phyloP scores from a whole-genome alignment of 2,113 vertebrate genomes.

The Spermophilus dauricus region DNA sequence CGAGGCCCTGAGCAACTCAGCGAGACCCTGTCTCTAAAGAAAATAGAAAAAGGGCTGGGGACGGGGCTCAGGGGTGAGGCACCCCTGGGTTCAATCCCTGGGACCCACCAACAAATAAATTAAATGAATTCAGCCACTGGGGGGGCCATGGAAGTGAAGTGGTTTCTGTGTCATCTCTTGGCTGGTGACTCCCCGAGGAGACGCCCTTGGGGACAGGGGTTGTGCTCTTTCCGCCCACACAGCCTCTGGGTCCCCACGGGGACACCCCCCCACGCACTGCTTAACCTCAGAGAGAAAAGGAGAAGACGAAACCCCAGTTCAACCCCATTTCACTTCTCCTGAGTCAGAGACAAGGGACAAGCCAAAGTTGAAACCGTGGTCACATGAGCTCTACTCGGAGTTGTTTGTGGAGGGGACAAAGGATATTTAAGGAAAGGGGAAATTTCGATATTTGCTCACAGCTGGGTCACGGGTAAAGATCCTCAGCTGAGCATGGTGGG shows the following conservation, averaged over 20 bases:
- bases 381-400: no score
- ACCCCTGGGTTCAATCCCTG: no score
- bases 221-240: not conserved
- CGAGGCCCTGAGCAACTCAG: no score
- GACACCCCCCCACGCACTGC: not conserved
- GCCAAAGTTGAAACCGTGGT: not conserved
- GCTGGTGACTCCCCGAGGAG: not conserved
- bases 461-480: not conserved
- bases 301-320: not conserved
- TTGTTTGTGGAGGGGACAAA: not conserved
- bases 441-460: not conserved
- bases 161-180: no score
- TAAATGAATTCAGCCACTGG: no score
- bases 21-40: no score
- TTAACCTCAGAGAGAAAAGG: not conserved
- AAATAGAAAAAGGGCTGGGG: no score
- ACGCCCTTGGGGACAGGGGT: accelerated
- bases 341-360: not conserved
- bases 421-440: no score
- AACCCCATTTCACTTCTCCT: constrained; percentile 21
- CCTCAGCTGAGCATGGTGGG: no score
- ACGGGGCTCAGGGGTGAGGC: no score
- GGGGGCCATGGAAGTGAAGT: no score
- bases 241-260: not conserved
- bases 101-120: no score